phyloP scores from a whole-genome alignment of 2,888 invertebrate species.

The Halictus ligatus region DNA sequence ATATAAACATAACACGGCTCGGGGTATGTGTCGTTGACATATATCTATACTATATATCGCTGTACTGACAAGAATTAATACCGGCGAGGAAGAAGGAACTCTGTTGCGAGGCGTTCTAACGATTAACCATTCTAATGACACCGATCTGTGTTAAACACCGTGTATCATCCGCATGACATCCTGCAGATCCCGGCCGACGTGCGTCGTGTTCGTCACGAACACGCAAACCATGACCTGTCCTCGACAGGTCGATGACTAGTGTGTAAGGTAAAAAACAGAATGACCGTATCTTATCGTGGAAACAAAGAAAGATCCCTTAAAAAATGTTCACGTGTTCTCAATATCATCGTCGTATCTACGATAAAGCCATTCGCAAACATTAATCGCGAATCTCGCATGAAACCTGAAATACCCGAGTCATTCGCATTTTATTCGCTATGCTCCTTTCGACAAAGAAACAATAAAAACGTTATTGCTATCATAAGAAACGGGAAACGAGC shows the following conservation, averaged over 20 bases:
- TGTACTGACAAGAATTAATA: constrained; percentile 21
- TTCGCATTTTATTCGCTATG: neutral
- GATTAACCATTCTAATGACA: constrained; percentile 76
- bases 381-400: neutral
- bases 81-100: constrained; percentile 32
- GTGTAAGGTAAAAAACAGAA: constrained; percentile 51
- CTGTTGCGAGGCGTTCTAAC: constrained; percentile 70
- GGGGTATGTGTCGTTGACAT: too few species aligned
- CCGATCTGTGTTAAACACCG: constrained; percentile 75
- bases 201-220: constrained; percentile 54
- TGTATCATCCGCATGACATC: constrained; percentile 79
- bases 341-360: neutral
- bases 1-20: too few species aligned
- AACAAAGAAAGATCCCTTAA: neutral
- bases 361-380: neutral
- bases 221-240: constrained; percentile 67
- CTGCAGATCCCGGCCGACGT: constrained; percentile 61
- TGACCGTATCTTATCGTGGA: constrained; percentile 31
- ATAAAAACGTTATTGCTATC: neutral
- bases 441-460: neutral
- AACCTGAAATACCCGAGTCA: neutral
- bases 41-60: too few species aligned
- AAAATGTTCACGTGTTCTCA: neutral
- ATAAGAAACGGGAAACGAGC: neutral
- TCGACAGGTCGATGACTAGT: constrained; percentile 39